Evolutionary conservation across 2,113 vertebrate species (phyloP), one percentile per base, ranked within the genome.

Genomic region (Panurus biarmicus): DNA sequence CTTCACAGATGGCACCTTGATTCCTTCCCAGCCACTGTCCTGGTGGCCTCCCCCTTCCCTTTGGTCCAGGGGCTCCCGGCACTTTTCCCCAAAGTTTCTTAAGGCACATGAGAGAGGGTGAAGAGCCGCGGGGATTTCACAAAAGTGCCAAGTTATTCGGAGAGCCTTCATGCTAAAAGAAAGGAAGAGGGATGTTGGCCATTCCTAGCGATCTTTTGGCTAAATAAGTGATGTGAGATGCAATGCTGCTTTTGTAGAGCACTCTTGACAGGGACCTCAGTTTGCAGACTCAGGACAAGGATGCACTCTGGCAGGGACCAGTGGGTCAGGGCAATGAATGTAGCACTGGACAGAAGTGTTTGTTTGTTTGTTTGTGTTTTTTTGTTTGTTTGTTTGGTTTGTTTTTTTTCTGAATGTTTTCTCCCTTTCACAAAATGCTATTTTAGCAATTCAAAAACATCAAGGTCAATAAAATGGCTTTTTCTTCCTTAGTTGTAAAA

Each of bases 41-140:
- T 40, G 35, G 23, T 62, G 58, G 6, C 29, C 20, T 19, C 28
- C 17, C 17, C 23, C 12, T 62, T 76, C 29, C 36, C 29, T 7
- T 23, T 51, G 10, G 29, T 62, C 45, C 3, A 3, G 6, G 17
- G 5, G 7, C 25, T 53, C 8, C 14, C 24, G 42, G 74, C 23
- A 42, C 2, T n/a, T 53, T 44, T 53, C 1, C 31, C 14, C 13
- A 1, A 17, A 24, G 56, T 70, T 54, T 67, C 31, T 36, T 17
- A 1, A 2, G 35, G 28, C 0, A 0, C 26, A 9, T 11, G 14
- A 73, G 57, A 56, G 64, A 33, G 9, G 15, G 6, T 15, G 54
- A 74, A 20, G 11, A 44, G 50, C 36, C 18, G 5, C 40, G 56
- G 61, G 58, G 57, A 42, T 71, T 14, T 47, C 61, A 64, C 18